Evolutionary conservation across 2,797 vertebrate genomes (phyloP), one percentile per base, ranked within the genome.

Genomic region (Gymnothorax reevesii): DNA sequence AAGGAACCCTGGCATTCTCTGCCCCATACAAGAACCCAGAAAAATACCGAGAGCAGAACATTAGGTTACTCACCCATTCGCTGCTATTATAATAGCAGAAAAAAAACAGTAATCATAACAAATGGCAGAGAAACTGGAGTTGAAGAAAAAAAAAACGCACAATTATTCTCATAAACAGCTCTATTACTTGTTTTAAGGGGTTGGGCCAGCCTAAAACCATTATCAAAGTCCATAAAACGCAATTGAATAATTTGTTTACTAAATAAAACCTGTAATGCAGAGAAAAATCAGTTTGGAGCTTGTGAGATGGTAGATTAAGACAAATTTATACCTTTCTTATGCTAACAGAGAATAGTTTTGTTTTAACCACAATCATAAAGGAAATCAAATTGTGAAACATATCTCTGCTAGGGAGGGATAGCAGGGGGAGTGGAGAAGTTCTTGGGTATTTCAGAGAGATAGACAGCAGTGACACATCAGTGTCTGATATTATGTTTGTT

Each of bases 341-440:
- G 9, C 57, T 71, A 83, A 33, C 87, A 60, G 64, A 73, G 73
- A 79, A 73, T 64, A 86, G 83, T 84, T 85, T 71, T 83, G 83
- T 84, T 85, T 71, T 80, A 88, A 86, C 66, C 22, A 20, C 12
- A 55, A 80, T 79, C 71, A 62, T 15, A 85, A 33, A 42, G 86
- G 82, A 88, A 83, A 85, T 87, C 92, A 84, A 88, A 91, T 85
- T 91, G 86, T 91, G 91, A 88, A 91, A 85, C 86, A n/a, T 52
- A 62, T 52, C 71, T 66, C 20, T 9, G 80, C 17, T 7, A 10
- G 15, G 33, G 42, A 22, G 22, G 22, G 77, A 55, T 27, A 69
- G 64, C 22, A 22, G 10, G 83, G 84, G 83, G 57, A 62, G 25
- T 42, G 42, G 13, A 83, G 87, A 73, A 82, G 88, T 85, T 88